A percentile compares a stretch with the other conserved stretches of the same genome.
phyloP scores from a whole-genome alignment of 1,140 invertebrate genomes.

The Drosophila malerkotliana region DNA sequence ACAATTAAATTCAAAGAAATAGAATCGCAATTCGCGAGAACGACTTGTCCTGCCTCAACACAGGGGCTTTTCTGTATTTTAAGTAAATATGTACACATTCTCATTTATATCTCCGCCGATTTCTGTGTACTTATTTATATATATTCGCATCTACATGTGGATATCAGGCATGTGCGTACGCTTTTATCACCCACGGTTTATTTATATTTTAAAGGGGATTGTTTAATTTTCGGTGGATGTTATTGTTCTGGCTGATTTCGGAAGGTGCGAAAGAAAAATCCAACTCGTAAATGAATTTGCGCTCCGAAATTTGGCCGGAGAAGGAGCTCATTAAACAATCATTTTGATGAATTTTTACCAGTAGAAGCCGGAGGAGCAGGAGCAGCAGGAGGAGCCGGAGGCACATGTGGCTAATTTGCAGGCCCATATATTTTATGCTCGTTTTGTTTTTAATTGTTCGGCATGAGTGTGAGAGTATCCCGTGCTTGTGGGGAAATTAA shows the following conservation, averaged over 20 bases:
- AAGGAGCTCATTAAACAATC: conserved; percentile 72
- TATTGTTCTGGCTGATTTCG: conserved; percentile 39
- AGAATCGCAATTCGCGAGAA: neutral
- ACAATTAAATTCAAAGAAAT: conserved; percentile 55
- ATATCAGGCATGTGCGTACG: conserved; percentile 14
- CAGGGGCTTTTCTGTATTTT: neutral
- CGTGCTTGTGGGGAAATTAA: conserved; percentile 55
- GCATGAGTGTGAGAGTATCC: conserved; percentile 13
- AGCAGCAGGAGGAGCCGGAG: conserved; percentile 1
- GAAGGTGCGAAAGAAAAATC: conserved; percentile 67
- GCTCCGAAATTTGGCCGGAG: conserved; percentile 30
- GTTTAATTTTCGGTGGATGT: conserved; percentile 49
- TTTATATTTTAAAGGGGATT: conserved; percentile 64
- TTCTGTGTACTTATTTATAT: conserved; percentile 1
- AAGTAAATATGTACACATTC: conserved; percentile 2
- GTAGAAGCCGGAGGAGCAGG: neutral
- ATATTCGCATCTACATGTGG: neutral
- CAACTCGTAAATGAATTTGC: conserved; percentile 54
- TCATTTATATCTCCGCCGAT: conserved; percentile 13
- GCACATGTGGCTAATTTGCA: conserved; percentile 64
- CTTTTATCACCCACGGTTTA: conserved; percentile 46
- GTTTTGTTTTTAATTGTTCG: conserved; percentile 57
- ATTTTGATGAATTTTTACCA: conserved; percentile 71
- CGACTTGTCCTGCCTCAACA: conserved; percentile 47
- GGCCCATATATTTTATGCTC: conserved; percentile 64